phyloP scores from a whole-genome alignment of 2,888 invertebrate genomes.

The Acronicta leporina region DNA sequence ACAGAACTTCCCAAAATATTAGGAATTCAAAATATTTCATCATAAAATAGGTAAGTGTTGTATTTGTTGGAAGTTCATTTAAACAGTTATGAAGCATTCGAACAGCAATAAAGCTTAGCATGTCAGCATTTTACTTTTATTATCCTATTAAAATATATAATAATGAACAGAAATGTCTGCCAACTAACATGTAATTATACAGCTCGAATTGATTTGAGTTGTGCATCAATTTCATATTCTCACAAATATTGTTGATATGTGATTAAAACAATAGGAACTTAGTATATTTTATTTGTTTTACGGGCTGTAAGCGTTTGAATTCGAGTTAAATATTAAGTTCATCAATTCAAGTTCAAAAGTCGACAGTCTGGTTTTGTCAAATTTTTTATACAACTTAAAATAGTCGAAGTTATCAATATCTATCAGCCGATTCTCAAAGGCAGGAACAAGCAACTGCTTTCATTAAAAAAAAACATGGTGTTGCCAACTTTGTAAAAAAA shows the following conservation, averaged over 20 bases:
- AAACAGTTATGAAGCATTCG: conserved; percentile 11
- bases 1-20: no score
- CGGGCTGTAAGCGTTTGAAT: conserved; percentile 29
- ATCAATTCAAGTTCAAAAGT: conserved; percentile 28
- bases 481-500: conserved; percentile 39
- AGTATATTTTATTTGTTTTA: conserved; percentile 13
- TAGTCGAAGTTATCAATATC: conserved; percentile 15
- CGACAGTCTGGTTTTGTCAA: conserved; percentile 1
- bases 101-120: conserved; percentile 28
- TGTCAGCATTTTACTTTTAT: conserved; percentile 1
- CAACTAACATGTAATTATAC: no score
- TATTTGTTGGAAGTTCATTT: background rate
- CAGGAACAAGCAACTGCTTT: conserved; percentile 32
- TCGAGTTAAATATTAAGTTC: conserved; percentile 32
- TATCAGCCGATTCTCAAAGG: conserved; percentile 21
- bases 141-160: no score
- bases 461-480: conserved; percentile 22
- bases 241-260: background rate
- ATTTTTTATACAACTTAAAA: conserved; percentile 10
- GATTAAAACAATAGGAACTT: background rate
- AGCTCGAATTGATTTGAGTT: background rate
- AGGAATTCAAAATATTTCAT: background rate
- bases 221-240: background rate
- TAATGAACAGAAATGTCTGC: background rate
- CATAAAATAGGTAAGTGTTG: conserved; percentile 8